Base-by-base conservation (phyloP, 2,888 invertebrate species). In the Oegoconia quadripuncta region DNA sequence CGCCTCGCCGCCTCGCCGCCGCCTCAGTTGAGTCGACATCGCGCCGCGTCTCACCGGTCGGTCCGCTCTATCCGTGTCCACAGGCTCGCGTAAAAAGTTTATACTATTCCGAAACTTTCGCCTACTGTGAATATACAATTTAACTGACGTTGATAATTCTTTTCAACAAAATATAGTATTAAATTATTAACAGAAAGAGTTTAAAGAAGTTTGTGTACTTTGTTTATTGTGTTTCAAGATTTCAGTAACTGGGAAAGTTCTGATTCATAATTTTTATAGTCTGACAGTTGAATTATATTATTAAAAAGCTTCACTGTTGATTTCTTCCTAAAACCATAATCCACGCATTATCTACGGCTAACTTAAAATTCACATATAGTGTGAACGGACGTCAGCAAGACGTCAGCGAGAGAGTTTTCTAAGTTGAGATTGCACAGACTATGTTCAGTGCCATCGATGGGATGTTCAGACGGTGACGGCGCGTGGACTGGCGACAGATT, bases 381-480 rank as follows among this genome's bases (percentile, higher is more conserved):
- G 27, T n/a, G 6, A 27, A 7, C 23, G 48, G 48, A 53, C 50
- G 46, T 54, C 54, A 50, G 39, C 44, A 37, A 48, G 44, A 47
- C 43, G 37, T 49, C 46, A 44, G 42, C 54, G 48, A 39, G 44
- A 37, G 52, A 52, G 35, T 42, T 50, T 37, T 41, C 42, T 25
- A 48, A 50, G 50, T 64, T 46, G 44, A 63, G 63, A 55, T 65
- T 72, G 63, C 58, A 65, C 63, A 72, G 74, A 77, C 61, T 73
- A 83, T 82, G 80, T 64, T 64, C 67, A 61, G 62, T 59, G 55
- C 67, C 68, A 67, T 68, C 74, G 69, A 84, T 86, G 87, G 86
- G 81, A 82, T 87, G 86, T 76, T 72, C 80, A 56, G 84, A 82
- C 74, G 87, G 86, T 80, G 84, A 88, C 76, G 68, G 64, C 53